Evolutionary conservation across 2,888 invertebrate species (phyloP), one percentile per base, ranked within the genome.

Genomic region (Cosmia trapezina): DNA sequence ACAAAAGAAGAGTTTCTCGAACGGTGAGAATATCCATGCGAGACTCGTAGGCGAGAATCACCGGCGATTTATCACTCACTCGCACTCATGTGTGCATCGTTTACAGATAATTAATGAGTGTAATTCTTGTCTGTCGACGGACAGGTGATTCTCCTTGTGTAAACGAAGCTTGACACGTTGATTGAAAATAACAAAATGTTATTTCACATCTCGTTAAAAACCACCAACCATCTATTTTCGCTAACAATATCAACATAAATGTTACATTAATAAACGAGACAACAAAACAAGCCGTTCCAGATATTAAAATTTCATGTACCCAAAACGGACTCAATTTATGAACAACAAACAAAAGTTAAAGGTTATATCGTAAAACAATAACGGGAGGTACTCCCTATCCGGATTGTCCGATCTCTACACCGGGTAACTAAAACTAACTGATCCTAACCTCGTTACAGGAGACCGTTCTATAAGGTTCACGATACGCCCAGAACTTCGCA

Each of bases 371-470:
- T 59, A 64, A 60, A 78, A 76, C 79, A 83, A 78, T 76, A 86
- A 71, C 77, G 76, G 70, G 85, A 89, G 17, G 33, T 33, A 47
- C 73, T 70, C 60, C 64, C 73, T 60, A 77, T 78, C 65, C 64
- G 70, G 73, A 79, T 83, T 83, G 81, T 83, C 83, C 75, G 83
- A 82, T 77, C 80, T 74, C 74, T 72, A 78, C 74, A 80, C 76
- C 69, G 61, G 70, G 81, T 83, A 84, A 86, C 84, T 87, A 81
- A 86, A 89, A 87, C 87, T 89, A 88, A 89, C 86, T 81, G 87
- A 80, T 87, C 84, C 84, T 89, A 90, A 89, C 87, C 81, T 84
- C 76, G 86, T 91, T 90, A 89, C 84, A 41, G 62, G 60, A 73
- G 74, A 84, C 77, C 87, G 81, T 81, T 88, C 81, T 83, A 76